Base-by-base conservation (phyloP, 1,140 invertebrate species). In the Aporrectodea caliginosa region DNA sequence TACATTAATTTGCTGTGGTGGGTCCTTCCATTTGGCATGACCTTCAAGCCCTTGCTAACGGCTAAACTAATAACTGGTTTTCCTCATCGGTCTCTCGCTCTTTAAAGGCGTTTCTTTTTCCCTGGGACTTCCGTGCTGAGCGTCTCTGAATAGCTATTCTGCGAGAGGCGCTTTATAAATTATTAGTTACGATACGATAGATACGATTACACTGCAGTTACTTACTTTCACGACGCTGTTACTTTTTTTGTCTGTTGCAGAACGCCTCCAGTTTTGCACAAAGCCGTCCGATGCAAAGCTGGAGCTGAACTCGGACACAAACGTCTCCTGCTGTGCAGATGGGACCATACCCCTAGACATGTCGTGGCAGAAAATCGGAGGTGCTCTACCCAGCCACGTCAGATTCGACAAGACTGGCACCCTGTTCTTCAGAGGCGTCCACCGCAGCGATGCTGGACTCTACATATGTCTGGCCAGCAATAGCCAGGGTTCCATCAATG, bases 281-380 rank as follows among this genome's bases (percentile, higher is more conserved):
- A 86, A 91, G 14, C 92, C 92, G 27, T 92, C 94, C 1, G 93
- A 93, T 84, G 93, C 93, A 85, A 93, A 93, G 80, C 87, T 97
- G 33, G 95, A 97, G 85, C 88, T 96, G 22, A 92, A 93, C 79
- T 92, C 92, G 14, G 90, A 92, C 0, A 91, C 92, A 1, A 95
- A 93, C 89, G 92, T 97, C 71, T 93, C 94, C 76, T 98, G 96
- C 86, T 94, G 93, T 85, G 95, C 95, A 0, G 93, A 95, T 82
- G 94, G 94, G 0, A 91, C 92, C 1, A 91, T 92, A 0, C 89
- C 91, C 2, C 94, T 95, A 0, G 90, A 89, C 29, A 92, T 97
- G 2, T 92, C 91, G 82, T 98, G 96, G 95, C 90, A 92, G 78
- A 92, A 93, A 88, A 91, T 91, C 34, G 70, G 78, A 35, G 34